Evolutionary conservation across 2,113 vertebrate species (phyloP), one percentile per base, ranked within the genome.

Genomic region (Madoqua kirkii): DNA sequence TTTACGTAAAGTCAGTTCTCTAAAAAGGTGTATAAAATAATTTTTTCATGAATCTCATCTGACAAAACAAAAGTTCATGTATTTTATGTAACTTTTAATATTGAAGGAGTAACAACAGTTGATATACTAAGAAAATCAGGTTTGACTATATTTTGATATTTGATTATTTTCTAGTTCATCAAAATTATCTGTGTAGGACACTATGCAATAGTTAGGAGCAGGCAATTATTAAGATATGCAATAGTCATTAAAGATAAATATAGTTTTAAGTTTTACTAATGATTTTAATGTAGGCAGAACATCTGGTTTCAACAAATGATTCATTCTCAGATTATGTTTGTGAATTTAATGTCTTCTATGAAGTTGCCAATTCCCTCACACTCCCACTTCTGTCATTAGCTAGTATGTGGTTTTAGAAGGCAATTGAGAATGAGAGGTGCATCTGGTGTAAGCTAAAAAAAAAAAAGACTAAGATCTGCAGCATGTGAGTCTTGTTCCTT

Each of bases 241-340:
- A 8, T 27, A 45, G 7, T 83, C 19, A 52, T 33, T 89, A 89
- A 79, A 52, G 10, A 45, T 90, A 89, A 89, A 55, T 13, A 62
- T 2, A 60, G 1, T 89, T 88, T 85, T 55, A 79, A 83, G 17
- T 29, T 91, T 87, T 36, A 55, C 31, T 71, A 64, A 89, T 57
- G 23, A 16, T 48, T 83, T 92, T 71, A 79, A 87, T 36, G 31
- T 23, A 90, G 43, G 13, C 10, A 40, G 17, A 79, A 78, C 23
- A 89, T 93, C 14, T 86, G 78, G 16, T 40, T 97, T 94, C 94
- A 59, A 88, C 9, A 92, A 96, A 85, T 74, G 17, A 90, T 67
- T 94, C 64, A 9, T 86, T 15, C 25, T 84, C 12, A 2, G 55
- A 90, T 90, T 57, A 16, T 76, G 17, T 45, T 67, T 62, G 29